Evolutionary conservation across 2,797 vertebrate genomes (phyloP).

Genomic region (Danio kyathit): DNA sequence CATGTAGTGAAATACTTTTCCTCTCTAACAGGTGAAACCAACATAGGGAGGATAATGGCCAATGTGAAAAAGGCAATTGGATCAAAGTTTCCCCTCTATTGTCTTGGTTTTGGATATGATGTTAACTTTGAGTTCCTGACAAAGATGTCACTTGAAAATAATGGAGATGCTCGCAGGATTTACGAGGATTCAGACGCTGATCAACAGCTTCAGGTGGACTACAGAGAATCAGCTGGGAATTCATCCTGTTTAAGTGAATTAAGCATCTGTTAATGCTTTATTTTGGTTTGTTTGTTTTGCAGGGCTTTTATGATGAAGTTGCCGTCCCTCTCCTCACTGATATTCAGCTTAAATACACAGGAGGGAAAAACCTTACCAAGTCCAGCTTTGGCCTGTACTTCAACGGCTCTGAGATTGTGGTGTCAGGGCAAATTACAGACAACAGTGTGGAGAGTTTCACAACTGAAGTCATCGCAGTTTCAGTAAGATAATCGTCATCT

Average conservation of each 20-base stretch:
- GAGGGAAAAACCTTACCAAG: conserved; percentile 77
- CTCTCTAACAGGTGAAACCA: conserved; percentile 76
- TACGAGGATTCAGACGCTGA: conserved; percentile 90
- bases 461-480: conserved; percentile 74
- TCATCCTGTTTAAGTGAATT: background rate
- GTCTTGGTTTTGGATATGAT: conserved; percentile 91
- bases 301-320: conserved; percentile 87
- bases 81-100: conserved; percentile 85
- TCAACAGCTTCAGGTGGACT: conserved; percentile 88
- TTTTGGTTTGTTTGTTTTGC: background rate
- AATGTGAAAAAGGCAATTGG: conserved; percentile 79
- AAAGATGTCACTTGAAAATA: conserved; percentile 88
- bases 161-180: conserved; percentile 86
- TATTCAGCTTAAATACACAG: conserved; percentile 76
- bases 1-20: background rate
- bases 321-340: conserved; percentile 80
- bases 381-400: conserved; percentile 81
- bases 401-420: conserved; percentile 85
- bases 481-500: conserved; percentile 67
- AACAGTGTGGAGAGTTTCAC: conserved; percentile 72
- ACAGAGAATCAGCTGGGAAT: background rate
- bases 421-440: conserved; percentile 77
- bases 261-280: background rate
- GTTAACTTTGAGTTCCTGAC: conserved; percentile 91
- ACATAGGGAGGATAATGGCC: conserved; percentile 76